These are phyloP conservation scores for Octonoba sinensis DNA, from an alignment of 2,888 invertebrate species.

Conservation along the genomic window DNA sequence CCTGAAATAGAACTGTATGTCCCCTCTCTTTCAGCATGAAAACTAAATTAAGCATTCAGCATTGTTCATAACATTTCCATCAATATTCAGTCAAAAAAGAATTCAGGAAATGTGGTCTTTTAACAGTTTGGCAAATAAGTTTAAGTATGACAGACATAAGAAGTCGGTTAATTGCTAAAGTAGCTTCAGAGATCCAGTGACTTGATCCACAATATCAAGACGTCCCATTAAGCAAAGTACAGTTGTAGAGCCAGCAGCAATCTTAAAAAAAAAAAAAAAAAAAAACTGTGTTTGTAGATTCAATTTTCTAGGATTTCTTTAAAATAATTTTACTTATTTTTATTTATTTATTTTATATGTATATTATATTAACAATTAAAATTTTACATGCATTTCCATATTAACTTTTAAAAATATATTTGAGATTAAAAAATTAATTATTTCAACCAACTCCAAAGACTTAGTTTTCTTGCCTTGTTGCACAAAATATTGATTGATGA, in stretches of 20 bases:
- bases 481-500: no score
- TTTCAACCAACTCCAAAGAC: no score
- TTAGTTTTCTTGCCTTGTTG: no score
- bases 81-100: constrained; percentile 28
- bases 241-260: constrained; percentile 68
- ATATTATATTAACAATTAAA: no score
- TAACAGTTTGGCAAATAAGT: constrained; percentile 17
- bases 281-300: neutral
- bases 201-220: constrained; percentile 67
- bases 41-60: constrained; percentile 1
- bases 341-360: no score
- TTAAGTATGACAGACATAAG: constrained; percentile 49
- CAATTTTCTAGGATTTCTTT: no score
- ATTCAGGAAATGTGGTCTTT: constrained; percentile 15
- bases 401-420: no score
- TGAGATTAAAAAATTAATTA: no score
- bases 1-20: no score
- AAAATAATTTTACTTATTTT: no score
- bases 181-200: constrained; percentile 68
- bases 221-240: constrained; percentile 68
- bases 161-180: constrained; percentile 61
- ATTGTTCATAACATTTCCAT: constrained; percentile 12
- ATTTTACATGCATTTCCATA: no score
- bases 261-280: constrained; percentile 56
- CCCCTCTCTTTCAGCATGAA: neutral